A percentile compares a stretch with the other conserved stretches of the same genome.
phyloP scores from a whole-genome alignment of 1,140 invertebrate genomes.

The Coptotermes formosanus region DNA sequence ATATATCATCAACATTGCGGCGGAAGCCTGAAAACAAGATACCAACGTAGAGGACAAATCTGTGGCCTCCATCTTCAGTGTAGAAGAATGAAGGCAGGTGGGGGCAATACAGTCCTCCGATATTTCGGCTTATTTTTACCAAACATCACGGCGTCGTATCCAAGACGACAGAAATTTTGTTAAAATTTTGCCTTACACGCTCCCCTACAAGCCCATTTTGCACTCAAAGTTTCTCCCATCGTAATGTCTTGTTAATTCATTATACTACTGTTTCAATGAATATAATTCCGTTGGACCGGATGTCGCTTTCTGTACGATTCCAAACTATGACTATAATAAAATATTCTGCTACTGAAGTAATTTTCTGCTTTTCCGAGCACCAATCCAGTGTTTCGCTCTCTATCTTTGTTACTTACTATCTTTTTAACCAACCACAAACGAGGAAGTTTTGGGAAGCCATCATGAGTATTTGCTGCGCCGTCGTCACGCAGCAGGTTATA shows the following conservation, averaged over 20 bases:
- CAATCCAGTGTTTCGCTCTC: not conserved
- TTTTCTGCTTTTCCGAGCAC: constrained; percentile 5
- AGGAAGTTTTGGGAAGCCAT: not conserved
- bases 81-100: too few species aligned
- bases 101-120: too few species aligned
- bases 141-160: too few species aligned
- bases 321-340: not conserved
- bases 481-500: too few species aligned
- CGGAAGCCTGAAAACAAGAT: too few species aligned
- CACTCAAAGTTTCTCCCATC: not conserved
- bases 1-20: too few species aligned
- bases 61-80: too few species aligned
- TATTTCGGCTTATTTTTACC: too few species aligned
- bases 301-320: not conserved
- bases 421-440: not conserved
- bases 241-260: not conserved
- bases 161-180: too few species aligned
- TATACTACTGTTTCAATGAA: not conserved
- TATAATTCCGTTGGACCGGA: not conserved
- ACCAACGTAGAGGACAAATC: too few species aligned
- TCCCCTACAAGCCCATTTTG: not conserved
- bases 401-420: not conserved
- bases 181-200: too few species aligned
- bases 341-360: not conserved
- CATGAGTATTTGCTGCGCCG: too few species aligned